These are phyloP conservation scores for Ophion obscuratus DNA, from an alignment of 2,888 invertebrate species.

Conservation along the genomic window DNA sequence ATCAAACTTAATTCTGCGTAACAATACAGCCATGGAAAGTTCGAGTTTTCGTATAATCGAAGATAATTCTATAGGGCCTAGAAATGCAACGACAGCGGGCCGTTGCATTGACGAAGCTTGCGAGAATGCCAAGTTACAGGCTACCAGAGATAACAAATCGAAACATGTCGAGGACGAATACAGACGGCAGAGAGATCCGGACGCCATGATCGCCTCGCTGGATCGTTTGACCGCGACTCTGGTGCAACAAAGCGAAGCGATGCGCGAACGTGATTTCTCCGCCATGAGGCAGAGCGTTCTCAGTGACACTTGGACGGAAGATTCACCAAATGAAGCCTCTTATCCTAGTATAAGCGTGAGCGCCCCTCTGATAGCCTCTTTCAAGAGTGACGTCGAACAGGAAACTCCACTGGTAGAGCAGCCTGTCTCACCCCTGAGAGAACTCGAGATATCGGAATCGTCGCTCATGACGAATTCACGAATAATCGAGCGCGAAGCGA, in stretches of 20 bases:
- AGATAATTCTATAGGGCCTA: neutral
- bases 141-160: constrained; percentile 21
- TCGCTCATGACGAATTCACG: constrained; percentile 89
- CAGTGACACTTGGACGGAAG: constrained; percentile 92
- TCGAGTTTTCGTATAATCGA: constrained; percentile 6
- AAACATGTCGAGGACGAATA: constrained; percentile 78
- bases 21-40: neutral
- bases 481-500: constrained; percentile 90
- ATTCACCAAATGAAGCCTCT: constrained; percentile 91
- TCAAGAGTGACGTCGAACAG: constrained; percentile 86
- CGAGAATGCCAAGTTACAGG: neutral
- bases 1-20: constrained; percentile 1
- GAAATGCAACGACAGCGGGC: neutral
- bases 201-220: constrained; percentile 88
- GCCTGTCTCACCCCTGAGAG: constrained; percentile 66
- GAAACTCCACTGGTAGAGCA: constrained; percentile 59
- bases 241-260: constrained; percentile 88
- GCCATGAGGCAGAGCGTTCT: constrained; percentile 82
- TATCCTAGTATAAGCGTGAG: constrained; percentile 93
- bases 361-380: constrained; percentile 89
- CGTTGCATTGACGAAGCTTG: constrained; percentile 12
- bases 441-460: constrained; percentile 77
- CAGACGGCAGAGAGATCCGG: constrained; percentile 87
- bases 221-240: constrained; percentile 88
- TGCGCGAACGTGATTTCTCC: constrained; percentile 84